Evolutionary conservation across 2,888 invertebrate species (phyloP).

Genomic region (Dilophus febrilis): DNA sequence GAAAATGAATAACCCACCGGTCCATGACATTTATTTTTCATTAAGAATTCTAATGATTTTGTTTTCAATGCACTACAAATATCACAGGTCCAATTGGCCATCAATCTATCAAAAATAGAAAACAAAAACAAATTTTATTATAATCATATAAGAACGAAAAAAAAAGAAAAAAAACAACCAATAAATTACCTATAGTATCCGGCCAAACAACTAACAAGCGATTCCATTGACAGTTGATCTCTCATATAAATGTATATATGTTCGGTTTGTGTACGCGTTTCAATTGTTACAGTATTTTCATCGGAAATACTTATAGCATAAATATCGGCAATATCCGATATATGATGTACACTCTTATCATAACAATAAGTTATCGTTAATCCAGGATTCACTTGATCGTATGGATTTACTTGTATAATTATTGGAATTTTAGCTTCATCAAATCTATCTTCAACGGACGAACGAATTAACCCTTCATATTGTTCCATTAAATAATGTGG

Average conservation of each 20-base stretch:
- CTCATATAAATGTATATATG: conserved; percentile 24
- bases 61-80: conserved; percentile 67
- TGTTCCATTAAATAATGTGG: conserved; percentile 68
- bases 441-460: conserved; percentile 35
- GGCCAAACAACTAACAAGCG: conserved; percentile 66
- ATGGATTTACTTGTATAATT: conserved; percentile 44
- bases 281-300: conserved; percentile 54
- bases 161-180: background rate
- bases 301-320: conserved; percentile 62
- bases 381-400: conserved; percentile 45
- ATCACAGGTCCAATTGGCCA: conserved; percentile 81
- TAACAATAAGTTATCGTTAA: conserved; percentile 44
- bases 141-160: background rate
- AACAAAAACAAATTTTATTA: no score
- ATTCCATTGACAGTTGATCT: conserved; percentile 35
- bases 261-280: conserved; percentile 36
- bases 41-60: conserved; percentile 56
- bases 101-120: conserved; percentile 48
- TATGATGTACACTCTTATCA: conserved; percentile 52
- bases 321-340: conserved; percentile 68
- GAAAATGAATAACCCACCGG: conserved; percentile 79
- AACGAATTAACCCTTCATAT: conserved; percentile 39
- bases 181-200: conserved; percentile 59
- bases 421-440: conserved; percentile 54
- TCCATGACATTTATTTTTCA: conserved; percentile 67